Percentiles rank a stretch among this genome's conserved stretches.
These are phyloP conservation scores for Loriculus beryllinus DNA, from an alignment of 2,797 vertebrate species.

Conservation along the genomic window DNA sequence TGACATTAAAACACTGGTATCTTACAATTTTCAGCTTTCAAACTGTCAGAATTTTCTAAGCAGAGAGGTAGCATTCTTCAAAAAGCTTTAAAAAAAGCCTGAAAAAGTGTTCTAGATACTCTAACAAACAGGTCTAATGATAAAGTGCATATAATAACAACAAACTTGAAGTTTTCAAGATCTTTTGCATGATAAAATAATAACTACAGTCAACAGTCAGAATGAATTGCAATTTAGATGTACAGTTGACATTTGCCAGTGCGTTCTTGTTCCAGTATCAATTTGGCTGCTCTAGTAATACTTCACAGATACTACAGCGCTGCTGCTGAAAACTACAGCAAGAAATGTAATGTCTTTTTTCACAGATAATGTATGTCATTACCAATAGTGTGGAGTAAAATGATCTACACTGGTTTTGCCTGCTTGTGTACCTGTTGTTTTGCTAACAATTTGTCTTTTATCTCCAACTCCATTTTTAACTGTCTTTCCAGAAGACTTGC, in stretches of 20 bases:
- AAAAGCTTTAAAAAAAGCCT: neutral
- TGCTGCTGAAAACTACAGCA: neutral
- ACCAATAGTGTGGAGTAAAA: neutral
- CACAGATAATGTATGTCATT: neutral
- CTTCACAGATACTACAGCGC: neutral
- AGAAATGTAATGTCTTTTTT: neutral
- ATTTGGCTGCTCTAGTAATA: neutral
- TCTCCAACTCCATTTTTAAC: slow-evolving; percentile 77
- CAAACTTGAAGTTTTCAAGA: neutral
- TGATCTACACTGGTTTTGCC: neutral
- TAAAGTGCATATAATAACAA: neutral
- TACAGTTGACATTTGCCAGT: neutral
- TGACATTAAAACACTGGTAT: neutral
- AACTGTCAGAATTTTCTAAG: neutral
- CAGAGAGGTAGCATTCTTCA: neutral
- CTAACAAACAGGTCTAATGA: neutral
- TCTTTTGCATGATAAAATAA: neutral
- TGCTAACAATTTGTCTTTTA: slow-evolving; percentile 74
- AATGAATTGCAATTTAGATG: neutral
- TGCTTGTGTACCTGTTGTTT: slow-evolving; percentile 75
- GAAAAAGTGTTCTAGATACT: neutral
- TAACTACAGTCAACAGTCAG: neutral
- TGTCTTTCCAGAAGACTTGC: slow-evolving; percentile 76
- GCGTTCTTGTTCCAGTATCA: neutral
- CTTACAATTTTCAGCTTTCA: neutral